Evolutionary conservation across 2,113 vertebrate genomes (phyloP), one percentile per base, ranked within the genome.

Genomic region (Climacteris rufus): DNA sequence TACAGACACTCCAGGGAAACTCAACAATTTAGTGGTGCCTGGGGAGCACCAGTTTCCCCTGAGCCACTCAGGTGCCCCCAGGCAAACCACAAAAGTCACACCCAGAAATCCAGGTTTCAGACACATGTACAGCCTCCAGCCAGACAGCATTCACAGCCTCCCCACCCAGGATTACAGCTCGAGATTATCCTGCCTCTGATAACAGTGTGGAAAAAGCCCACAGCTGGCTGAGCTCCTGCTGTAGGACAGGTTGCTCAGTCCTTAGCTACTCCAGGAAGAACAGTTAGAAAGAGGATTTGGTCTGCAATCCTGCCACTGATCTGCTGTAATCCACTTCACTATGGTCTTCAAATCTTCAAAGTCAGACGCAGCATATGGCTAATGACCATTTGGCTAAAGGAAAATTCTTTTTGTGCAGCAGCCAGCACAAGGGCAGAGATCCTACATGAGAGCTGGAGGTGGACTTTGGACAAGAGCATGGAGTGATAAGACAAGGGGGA

Each of bases 301-400:
- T 50, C 49, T 90, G 68, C 76, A 89, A 52, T 95, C 76, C 94
- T 81, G 80, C 56, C 86, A 87, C 76, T 75, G 76, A 93, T 92
- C 86, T 86, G 49, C 64, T 90, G 50, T 94, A 94, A 94, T 97
- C 83, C 89, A 75, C 64, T 94, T 93, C 56, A 57, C 81, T 94
- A 85, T 0, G 0, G 30, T 33, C n/a, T 54, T 70, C 72, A 90
- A 93, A 95, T 94, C 83, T 47, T 47, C 35, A 8, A 56, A 94
- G 52, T 49, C 80, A 68, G 93, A 44, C 37, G 64, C 60, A 78
- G 76, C 91, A 78, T 44, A 78, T 49, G 86, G 93, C 80, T 96
- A 81, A 93, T 45, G 52, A n/a, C 72, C 72, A 65, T 52, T 56
- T 87, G 80, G 92, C 90, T 77, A 3, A 50, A 90, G 88, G 49